These are phyloP conservation scores for Gisinianus flammeolus DNA, from an alignment of 2,888 invertebrate species.

Conservation along the genomic window DNA sequence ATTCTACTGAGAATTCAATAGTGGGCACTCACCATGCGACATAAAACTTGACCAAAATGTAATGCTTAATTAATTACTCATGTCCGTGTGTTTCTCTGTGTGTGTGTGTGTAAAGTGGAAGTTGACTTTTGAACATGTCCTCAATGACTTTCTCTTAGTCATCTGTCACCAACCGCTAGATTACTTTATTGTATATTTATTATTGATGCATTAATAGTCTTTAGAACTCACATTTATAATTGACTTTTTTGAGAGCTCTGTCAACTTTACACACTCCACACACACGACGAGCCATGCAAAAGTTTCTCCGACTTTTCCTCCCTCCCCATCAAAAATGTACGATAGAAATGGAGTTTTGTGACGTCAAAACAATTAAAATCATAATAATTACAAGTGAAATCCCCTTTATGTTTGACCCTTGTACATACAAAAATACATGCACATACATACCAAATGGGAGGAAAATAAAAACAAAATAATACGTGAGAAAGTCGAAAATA, in stretches of 20 bases:
- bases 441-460: too few relatives aligned
- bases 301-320: too few relatives aligned
- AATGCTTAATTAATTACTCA: constrained; percentile 4
- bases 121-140: background rate
- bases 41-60: background rate
- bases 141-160: background rate
- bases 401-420: too few relatives aligned
- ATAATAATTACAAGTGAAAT: too few relatives aligned
- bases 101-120: background rate
- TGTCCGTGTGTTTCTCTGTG: background rate
- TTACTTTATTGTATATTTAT: background rate
- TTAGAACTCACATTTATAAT: background rate
- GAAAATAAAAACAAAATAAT: too few relatives aligned
- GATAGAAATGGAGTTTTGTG: too few relatives aligned
- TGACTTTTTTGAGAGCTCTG: too few relatives aligned
- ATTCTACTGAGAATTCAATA: constrained; percentile 15
- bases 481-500: too few relatives aligned
- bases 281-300: too few relatives aligned
- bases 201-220: background rate
- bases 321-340: too few relatives aligned
- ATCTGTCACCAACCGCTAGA: background rate
- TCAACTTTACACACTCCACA: background rate
- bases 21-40: background rate
- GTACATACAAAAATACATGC: too few relatives aligned
- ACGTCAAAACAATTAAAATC: too few relatives aligned